Percentiles rank a stretch among this genome's conserved stretches.
Conservation (phyloP, 2,113 vertebrate genomes). For the Xenopus borealis region DNA sequence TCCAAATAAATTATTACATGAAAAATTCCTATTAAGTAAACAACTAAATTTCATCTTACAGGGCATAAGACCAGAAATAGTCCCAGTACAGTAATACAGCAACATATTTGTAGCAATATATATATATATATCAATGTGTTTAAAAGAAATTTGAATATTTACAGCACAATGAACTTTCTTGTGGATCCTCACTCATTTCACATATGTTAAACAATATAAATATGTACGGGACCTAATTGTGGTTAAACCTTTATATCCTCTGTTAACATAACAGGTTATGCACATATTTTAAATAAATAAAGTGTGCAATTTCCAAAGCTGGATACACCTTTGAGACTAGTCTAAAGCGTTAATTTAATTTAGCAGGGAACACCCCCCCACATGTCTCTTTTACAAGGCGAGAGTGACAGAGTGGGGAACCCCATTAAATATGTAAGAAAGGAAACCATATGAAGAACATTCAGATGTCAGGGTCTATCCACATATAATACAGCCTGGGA, state of each 20-base stretch:
- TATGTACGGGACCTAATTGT: slow-evolving; percentile 77
- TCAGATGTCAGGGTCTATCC: slow-evolving; percentile 81
- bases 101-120: slow-evolving; percentile 92
- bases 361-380: slow-evolving; percentile 50
- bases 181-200: slow-evolving; percentile 62
- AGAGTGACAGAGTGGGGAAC: slow-evolving; percentile 69
- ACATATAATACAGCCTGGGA: slow-evolving; percentile 66
- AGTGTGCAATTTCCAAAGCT: slow-evolving; percentile 61
- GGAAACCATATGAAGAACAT: slow-evolving; percentile 93
- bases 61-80: slow-evolving; percentile 76
- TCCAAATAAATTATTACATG: slow-evolving; percentile 92
- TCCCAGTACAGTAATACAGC: slow-evolving; percentile 89
- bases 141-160: slow-evolving; percentile 92
- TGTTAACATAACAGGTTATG: slow-evolving; percentile 67
- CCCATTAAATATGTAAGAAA: slow-evolving; percentile 96
- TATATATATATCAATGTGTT: slow-evolving; percentile 91
- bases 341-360: slow-evolving; percentile 44
- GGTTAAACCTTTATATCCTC: slow-evolving; percentile 74
- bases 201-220: slow-evolving; percentile 80
- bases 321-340: slow-evolving; percentile 50
- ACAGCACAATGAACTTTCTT: slow-evolving; percentile 79
- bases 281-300: slow-evolving; percentile 6
- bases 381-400: slow-evolving; percentile 44
- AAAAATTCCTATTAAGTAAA: slow-evolving; percentile 80
- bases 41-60: slow-evolving; percentile 79